Conservation (phyloP, 2,113 vertebrate genomes). For the Xerus inauris region DNA sequence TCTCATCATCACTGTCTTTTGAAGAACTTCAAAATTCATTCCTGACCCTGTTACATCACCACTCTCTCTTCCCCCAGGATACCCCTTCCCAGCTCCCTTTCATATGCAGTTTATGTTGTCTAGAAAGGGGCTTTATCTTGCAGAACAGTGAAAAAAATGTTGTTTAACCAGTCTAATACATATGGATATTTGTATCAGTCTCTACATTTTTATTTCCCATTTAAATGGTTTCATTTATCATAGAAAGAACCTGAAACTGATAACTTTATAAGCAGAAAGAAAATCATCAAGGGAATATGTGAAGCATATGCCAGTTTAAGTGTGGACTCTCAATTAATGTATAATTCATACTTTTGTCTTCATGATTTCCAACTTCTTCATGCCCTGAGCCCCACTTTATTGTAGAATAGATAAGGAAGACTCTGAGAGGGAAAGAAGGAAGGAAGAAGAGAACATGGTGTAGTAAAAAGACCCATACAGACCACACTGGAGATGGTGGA, state of each 20-base stretch:
- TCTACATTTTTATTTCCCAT: neutral
- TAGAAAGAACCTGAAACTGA: neutral
- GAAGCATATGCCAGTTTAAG: neutral
- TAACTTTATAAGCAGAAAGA: neutral
- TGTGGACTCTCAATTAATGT: neutral
- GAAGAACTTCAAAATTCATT: neutral
- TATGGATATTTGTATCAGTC: neutral
- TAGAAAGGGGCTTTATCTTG: neutral
- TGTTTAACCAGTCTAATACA: neutral
- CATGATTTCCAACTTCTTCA: neutral
- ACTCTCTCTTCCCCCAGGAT: neutral
- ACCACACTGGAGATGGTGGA: neutral
- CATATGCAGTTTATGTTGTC: neutral
- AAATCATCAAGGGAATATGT: neutral
- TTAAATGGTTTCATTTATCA: neutral
- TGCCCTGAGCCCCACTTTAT: neutral
- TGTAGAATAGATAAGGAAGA: neutral
- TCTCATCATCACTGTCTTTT: neutral
- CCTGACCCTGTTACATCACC: neutral
- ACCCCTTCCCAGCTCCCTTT: neutral
- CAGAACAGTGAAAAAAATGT: neutral
- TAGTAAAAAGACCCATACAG: neutral
- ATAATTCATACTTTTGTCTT: neutral
- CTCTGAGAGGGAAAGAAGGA: neutral
- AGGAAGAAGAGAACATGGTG: neutral